Percentiles rank a stretch among this genome's conserved stretches.
Conservation (phyloP, 2,888 invertebrate species). For the Xylota sylvarum region DNA sequence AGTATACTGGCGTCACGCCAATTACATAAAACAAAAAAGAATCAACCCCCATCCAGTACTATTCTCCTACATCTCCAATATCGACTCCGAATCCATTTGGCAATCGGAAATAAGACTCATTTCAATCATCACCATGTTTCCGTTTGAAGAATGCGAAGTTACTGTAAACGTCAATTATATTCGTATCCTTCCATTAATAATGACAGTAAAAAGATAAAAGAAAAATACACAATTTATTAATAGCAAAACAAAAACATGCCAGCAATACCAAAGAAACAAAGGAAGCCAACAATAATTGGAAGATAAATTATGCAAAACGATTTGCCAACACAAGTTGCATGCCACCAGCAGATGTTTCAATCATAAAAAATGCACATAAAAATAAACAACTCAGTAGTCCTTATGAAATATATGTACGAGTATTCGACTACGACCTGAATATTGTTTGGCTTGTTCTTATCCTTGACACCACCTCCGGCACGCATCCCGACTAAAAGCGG, state of each 20-base stretch:
- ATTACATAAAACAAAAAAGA: neutral
- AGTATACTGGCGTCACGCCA: neutral
- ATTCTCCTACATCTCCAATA: neutral
- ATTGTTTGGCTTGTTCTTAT: conserved; percentile 22
- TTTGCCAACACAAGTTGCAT: conserved; percentile 46
- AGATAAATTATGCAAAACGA: conserved; percentile 46
- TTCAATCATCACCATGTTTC: conserved; percentile 11
- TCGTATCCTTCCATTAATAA: conserved; percentile 6
- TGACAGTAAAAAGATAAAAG: neutral
- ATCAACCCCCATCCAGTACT: neutral
- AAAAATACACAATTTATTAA: conserved; percentile 4
- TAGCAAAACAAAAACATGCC: neutral
- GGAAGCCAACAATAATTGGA: conserved; percentile 20
- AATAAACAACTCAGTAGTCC: conserved; percentile 8
- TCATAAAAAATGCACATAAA: conserved; percentile 45
- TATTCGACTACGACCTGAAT: neutral
- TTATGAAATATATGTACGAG: conserved; percentile 1
- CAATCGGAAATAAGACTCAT: conserved; percentile 13
- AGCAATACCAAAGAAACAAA: neutral
- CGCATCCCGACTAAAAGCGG: conserved; percentile 32
- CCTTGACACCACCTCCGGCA: conserved; percentile 20
- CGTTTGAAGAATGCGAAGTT: neutral
- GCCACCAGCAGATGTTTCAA: conserved; percentile 52
- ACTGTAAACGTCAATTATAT: conserved; percentile 6
- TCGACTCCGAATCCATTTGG: conserved; percentile 2